Evolutionary conservation across 2,113 vertebrate genomes (phyloP).

Genomic region (Corythaeola cristata): DNA sequence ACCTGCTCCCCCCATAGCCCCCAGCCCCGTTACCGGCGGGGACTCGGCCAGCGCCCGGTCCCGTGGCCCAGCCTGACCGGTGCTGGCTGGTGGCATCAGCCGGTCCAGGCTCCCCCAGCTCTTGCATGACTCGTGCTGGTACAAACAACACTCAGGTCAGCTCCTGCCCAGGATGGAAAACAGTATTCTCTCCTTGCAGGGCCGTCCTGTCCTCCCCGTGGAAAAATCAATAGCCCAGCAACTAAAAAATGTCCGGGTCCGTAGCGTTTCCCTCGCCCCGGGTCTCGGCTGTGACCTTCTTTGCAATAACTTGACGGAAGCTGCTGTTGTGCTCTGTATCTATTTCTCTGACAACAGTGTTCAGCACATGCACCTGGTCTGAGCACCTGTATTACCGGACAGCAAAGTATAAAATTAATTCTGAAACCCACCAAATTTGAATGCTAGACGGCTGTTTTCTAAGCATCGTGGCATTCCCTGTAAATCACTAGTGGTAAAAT

Average conservation of each 20-base stretch:
- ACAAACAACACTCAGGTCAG: not conserved
- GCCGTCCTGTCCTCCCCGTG: not conserved
- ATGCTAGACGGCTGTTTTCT: not conserved
- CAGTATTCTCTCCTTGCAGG: not conserved
- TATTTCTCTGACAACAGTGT: not conserved
- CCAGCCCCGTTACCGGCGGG: accelerated
- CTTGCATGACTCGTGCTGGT: accelerated
- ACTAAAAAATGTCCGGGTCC: not conserved
- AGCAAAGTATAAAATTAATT: not conserved
- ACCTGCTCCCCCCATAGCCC: too few species aligned
- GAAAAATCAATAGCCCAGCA: not conserved
- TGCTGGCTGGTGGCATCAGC: not conserved
- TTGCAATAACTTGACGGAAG: not conserved
- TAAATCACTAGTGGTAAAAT: not conserved
- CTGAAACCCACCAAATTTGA: not conserved
- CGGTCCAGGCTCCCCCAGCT: not conserved
- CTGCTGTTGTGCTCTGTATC: not conserved
- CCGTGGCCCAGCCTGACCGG: not conserved
- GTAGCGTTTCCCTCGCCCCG: not conserved
- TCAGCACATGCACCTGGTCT: not conserved
- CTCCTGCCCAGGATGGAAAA: not conserved
- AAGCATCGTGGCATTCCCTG: not conserved
- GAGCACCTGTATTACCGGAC: not conserved
- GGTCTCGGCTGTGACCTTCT: not conserved
- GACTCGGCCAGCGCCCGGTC: accelerated